Percentiles rank a stretch among this genome's conserved stretches.
phyloP scores from a whole-genome alignment of 2,888 invertebrate genomes.

The Ariolimax columbianus region DNA sequence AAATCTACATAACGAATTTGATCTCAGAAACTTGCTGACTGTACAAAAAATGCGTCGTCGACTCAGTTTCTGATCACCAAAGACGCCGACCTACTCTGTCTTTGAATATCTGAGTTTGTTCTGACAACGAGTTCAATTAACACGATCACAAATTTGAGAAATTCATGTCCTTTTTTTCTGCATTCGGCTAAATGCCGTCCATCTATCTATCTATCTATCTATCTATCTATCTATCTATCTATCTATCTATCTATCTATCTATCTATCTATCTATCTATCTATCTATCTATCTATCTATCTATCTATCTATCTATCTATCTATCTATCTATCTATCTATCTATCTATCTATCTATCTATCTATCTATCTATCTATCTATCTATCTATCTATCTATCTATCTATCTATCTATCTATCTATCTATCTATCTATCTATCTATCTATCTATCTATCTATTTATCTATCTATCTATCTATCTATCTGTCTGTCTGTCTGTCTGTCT shows the following conservation, averaged over 20 bases:
- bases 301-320: not conserved
- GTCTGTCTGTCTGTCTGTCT: no score
- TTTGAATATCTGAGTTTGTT: no score
- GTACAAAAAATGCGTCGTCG: no score
- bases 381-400: not conserved
- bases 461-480: no score
- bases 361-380: not conserved
- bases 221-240: conserved; percentile 1
- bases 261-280: conserved; percentile 1
- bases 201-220: conserved; percentile 1
- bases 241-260: conserved; percentile 1
- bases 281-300: not conserved
- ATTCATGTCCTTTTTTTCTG: no score
- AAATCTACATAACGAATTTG: no score
- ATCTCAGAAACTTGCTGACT: no score
- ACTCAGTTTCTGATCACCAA: no score
- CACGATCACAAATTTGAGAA: no score
- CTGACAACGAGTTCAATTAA: no score
- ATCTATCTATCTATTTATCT: no score
- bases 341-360: conserved; percentile 1
- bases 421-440: conserved; percentile 1
- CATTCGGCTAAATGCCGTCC: not conserved
- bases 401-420: conserved; percentile 1
- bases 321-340: not conserved
- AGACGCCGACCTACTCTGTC: no score